Evolutionary conservation across 2,797 vertebrate species (phyloP), one percentile per base, ranked within the genome.

Genomic region (Chaetophractus vellerosus): DNA sequence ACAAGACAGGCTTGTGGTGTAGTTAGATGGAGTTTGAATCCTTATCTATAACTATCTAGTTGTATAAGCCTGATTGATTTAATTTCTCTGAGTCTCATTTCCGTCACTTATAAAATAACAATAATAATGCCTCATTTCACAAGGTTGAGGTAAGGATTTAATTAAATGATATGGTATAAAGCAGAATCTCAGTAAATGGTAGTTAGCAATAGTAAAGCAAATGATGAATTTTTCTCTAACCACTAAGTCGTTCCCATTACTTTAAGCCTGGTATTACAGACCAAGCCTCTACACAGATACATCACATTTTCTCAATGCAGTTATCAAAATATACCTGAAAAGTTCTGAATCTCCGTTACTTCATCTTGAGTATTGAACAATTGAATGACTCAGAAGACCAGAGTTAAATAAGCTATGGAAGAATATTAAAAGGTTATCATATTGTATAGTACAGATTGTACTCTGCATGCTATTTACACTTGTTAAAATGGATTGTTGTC

Each of bases 401-500:
- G 36, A 74, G 23, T 69, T 91, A 88, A 86, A 59, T 38, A 26
- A 81, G 11, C 14, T 74, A 59, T 28, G 61, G 24, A 93, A 84
- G 63, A 7, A 68, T 18, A 72, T 6, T 6, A 87, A 88, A 81
- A 72, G 45, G 2, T 7, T 69, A 9, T 41, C 45, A 59, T 26
- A 79, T 68, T 59, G n/a, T 88, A 75, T 61, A 68, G 19, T 50
- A 38, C 9, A 91, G 61, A 38, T 69, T 66, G 3, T 9, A 57
- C 10, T 61, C 5, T 26, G 9, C 24, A 1, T n/a, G 52, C 41
- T 61, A 10, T 48, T 92, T 57, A 79, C 16, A 66, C 7, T 80
- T 74, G 75, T 36, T 21, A 55, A 64, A 92, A 52, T 69, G 14
- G 45, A 93, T 75, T 15, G 9, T 92, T 95, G 90, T 14, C 61